Percentiles rank a stretch among this genome's conserved stretches.
Evolutionary conservation across 1,140 invertebrate genomes (phyloP).

Genomic region (Heterodera carotae): DNA sequence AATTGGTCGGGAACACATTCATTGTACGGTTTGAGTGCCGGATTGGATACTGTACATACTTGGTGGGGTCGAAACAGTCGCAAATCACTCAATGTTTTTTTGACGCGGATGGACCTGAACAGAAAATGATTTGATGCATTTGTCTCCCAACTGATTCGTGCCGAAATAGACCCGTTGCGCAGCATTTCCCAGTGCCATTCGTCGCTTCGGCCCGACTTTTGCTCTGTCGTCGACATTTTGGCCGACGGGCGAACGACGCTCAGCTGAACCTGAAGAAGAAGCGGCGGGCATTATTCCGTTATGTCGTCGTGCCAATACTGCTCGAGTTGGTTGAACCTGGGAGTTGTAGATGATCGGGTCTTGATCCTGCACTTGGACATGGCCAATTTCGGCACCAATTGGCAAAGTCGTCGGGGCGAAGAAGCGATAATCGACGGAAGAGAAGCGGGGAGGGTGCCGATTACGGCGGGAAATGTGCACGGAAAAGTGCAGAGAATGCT

Average conservation of each 20-base stretch:
- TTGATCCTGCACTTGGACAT: conserved; percentile 40
- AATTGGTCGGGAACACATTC: neutral
- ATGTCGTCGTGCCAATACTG: too few relatives aligned
- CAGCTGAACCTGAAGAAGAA: conserved; percentile 7
- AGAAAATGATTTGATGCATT: too few relatives aligned
- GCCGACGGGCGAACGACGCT: conserved; percentile 17
- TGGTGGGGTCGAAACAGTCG: conserved; percentile 43
- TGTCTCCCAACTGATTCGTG: too few relatives aligned
- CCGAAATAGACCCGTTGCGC: conserved; percentile 44
- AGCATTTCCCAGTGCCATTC: conserved; percentile 41
- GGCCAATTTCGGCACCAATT: conserved; percentile 49
- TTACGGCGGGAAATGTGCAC: conserved; percentile 54
- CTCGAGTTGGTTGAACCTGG: conserved; percentile 28
- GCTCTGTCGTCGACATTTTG: neutral
- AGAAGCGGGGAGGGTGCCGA: conserved; percentile 51
- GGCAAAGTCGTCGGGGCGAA: conserved; percentile 43
- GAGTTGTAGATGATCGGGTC: conserved; percentile 58
- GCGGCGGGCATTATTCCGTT: too few relatives aligned
- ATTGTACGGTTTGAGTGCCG: too few relatives aligned
- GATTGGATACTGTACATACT: conserved; percentile 7
- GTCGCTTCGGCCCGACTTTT: conserved; percentile 2
- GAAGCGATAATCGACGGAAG: conserved; percentile 43
- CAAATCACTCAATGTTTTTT: conserved; percentile 39
- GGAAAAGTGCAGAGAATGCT: conserved; percentile 53
- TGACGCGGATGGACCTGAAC: neutral